phyloP scores from a whole-genome alignment of 2,888 invertebrate species.

The Meloe dianella region DNA sequence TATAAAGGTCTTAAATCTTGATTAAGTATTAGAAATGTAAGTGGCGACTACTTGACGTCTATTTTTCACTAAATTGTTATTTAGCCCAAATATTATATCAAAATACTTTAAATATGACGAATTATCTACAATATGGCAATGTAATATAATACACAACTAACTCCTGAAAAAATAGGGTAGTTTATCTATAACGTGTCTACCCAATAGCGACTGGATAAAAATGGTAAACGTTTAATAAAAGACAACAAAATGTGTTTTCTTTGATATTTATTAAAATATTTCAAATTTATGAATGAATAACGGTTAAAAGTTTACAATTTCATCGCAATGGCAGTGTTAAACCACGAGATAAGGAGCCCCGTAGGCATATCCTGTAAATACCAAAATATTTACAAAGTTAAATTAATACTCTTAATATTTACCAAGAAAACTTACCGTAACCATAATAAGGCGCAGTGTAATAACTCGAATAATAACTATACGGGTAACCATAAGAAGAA shows the following conservation, averaged over 20 bases:
- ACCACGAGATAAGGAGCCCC: neutral
- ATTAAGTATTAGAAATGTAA: too few relatives aligned
- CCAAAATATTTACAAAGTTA: neutral
- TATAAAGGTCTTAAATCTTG: too few relatives aligned
- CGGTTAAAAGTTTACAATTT: neutral
- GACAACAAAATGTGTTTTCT: neutral
- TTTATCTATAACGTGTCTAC: too few relatives aligned
- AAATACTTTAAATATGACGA: too few relatives aligned
- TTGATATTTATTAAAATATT: neutral
- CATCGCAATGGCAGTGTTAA: neutral
- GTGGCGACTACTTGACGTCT: too few relatives aligned
- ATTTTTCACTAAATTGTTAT: too few relatives aligned
- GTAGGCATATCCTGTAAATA: neutral
- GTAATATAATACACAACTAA: too few relatives aligned
- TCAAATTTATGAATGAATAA: neutral
- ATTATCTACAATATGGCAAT: too few relatives aligned
- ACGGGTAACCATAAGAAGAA: conserved; percentile 4
- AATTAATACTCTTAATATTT: neutral
- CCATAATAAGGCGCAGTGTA: conserved; percentile 1
- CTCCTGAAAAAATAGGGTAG: too few relatives aligned
- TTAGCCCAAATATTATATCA: too few relatives aligned
- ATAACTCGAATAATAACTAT: neutral
- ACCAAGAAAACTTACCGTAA: neutral
- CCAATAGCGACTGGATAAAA: too few relatives aligned
- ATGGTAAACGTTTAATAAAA: too few relatives aligned